Evolutionary conservation across 2,797 vertebrate species (phyloP).

Genomic region (Neostethus bicornis): DNA sequence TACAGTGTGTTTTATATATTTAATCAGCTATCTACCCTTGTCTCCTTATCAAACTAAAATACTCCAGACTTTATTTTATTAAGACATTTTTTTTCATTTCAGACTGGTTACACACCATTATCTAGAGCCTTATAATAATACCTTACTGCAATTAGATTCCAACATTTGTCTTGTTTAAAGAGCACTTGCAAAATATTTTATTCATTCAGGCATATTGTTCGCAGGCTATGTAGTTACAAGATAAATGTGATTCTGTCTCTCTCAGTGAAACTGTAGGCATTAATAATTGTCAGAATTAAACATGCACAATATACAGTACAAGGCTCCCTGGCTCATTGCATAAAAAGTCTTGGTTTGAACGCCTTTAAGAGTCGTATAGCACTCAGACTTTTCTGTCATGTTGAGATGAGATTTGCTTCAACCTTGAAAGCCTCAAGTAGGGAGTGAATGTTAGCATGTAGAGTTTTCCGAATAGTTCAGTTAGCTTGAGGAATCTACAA

Average conservation of each 20-base stretch:
- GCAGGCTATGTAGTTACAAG: conserved; percentile 10
- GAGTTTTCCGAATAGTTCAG: no score
- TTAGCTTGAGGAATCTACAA: no score
- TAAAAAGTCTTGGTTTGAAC: not conserved
- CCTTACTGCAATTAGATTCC: not conserved
- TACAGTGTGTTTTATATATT: conserved; percentile 9
- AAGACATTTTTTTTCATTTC: conserved; percentile 6
- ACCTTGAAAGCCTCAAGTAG: no score
- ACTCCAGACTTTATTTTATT: no score
- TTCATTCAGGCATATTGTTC: conserved; percentile 18
- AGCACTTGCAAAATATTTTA: conserved; percentile 7
- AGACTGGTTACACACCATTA: conserved; percentile 11
- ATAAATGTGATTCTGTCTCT: conserved; percentile 2
- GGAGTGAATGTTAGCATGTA: not conserved
- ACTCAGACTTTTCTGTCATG: no score
- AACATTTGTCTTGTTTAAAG: conserved; percentile 10
- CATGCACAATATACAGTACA: not conserved
- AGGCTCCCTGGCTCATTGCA: not conserved
- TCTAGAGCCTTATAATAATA: conserved; percentile 4
- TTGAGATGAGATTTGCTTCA: not conserved
- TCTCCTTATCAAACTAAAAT: not conserved
- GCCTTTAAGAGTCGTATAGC: not conserved
- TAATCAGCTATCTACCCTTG: not conserved
- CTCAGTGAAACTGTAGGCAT: conserved; percentile 5
- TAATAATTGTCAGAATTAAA: conserved; percentile 18